Conservation (phyloP, 2,797 vertebrate species). For the Microctenopoma lineatum region DNA sequence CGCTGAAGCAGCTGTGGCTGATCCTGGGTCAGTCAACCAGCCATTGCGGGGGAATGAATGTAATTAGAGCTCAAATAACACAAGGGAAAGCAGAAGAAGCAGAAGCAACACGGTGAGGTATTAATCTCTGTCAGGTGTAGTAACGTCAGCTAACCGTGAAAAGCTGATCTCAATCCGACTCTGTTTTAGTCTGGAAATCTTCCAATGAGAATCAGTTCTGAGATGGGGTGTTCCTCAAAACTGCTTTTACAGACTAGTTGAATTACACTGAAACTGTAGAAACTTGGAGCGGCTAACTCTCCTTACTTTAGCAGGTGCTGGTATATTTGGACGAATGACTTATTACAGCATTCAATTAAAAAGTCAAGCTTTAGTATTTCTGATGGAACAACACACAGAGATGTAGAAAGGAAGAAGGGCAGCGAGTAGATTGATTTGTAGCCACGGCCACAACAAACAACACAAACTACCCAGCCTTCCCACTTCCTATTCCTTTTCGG, state of each 20-base stretch:
- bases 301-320: neutral
- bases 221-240: neutral
- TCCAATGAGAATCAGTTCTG: constrained; percentile 2
- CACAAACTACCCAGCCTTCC: constrained; percentile 23
- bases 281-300: neutral
- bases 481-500: constrained; percentile 24
- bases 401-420: neutral
- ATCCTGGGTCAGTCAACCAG: constrained; percentile 15
- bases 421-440: constrained; percentile 38
- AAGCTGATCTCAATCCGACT: constrained; percentile 1
- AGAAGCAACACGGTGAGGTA: neutral
- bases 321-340: neutral
- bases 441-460: constrained; percentile 25
- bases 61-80: neutral
- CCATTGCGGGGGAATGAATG: neutral
- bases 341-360: neutral
- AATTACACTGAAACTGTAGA: neutral
- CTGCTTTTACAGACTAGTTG: neutral
- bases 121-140: neutral
- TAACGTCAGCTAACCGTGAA: neutral
- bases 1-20: constrained; percentile 20
- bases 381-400: constrained; percentile 1
- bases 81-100: neutral
- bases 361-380: constrained; percentile 7
- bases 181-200: constrained; percentile 1